Evolutionary conservation across 2,113 vertebrate genomes (phyloP), one percentile per base, ranked within the genome.

Genomic region (Antechinus flavipes): DNA sequence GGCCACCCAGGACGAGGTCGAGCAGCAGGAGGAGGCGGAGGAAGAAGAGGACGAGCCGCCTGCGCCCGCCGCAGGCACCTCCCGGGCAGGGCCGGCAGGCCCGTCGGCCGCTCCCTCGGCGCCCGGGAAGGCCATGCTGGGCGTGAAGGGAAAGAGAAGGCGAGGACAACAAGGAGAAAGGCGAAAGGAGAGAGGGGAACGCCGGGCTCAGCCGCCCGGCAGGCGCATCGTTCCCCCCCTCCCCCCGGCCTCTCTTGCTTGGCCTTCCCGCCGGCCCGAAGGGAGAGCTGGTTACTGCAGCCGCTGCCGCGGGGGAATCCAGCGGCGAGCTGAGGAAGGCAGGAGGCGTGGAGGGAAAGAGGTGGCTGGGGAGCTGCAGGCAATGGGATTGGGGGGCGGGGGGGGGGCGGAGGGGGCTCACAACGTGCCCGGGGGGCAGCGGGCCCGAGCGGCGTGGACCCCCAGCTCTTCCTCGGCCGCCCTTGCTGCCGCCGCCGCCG

Each of bases 31-130:
- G 98, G 99, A 92, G 52, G 99, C 98, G 42, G 99, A 99, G 96
- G 99, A 98, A 97, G 99, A 98, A 98, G 99, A 99, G 55, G 99
- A 97, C 96, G 98, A 98, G 23, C 97, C 97, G 42, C 98, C 94
- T 92, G 98, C 97, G 56, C 95, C 93, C 1, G 93, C 93, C 26
- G 94, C 92, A n/a, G 54, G 95, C 50, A 11, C n/a, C 23, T 49
- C 90, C 24, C 10, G 50, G 98, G 94, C 95, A 97, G 98, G 50
- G 96, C 97, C 55, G 97, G 42, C 96, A 95, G 98, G 68, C 54
- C 76, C 8, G 49, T 95, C 90, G 90, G 76, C 90, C 42, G 58
- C 98, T 94, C 97, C 97, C 97, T 98, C 98, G 98, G 98, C 99
- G 98, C 99, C 99, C 93, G 98, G 98, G 56, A 90, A 61, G 11